Percentiles rank a stretch among this genome's conserved stretches.
These are phyloP conservation scores for Protomyctophum bolini DNA, from an alignment of 2,113 vertebrate genomes.

Conservation along the genomic window DNA sequence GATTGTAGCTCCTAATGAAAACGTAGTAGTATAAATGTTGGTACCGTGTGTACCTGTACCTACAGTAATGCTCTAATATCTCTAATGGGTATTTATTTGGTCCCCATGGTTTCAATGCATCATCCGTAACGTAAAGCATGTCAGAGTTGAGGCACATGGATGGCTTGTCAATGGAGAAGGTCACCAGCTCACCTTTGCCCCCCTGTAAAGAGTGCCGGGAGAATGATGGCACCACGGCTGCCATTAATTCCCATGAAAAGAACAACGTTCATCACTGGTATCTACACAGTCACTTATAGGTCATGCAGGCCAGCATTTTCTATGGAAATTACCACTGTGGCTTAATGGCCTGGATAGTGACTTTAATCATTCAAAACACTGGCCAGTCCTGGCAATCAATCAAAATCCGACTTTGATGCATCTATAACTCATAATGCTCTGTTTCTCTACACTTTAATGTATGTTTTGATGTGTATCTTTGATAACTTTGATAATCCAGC, in stretches of 20 bases:
- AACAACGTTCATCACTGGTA: constrained; percentile 56
- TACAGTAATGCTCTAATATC: background rate
- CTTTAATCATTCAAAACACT: constrained; percentile 73
- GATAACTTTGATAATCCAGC: too few relatives aligned
- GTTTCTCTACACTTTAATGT: too few relatives aligned
- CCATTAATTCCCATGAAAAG: constrained; percentile 72
- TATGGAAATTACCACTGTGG: constrained; percentile 68
- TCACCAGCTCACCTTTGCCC: constrained; percentile 47
- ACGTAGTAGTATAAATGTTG: too few relatives aligned
- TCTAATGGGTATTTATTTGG: background rate
- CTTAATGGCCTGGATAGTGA: constrained; percentile 64
- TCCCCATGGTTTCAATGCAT: background rate
- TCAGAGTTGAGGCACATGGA: constrained; percentile 20
- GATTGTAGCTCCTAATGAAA: too few relatives aligned
- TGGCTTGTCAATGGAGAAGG: constrained; percentile 29
- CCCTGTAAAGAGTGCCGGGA: constrained; percentile 26
- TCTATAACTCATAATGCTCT: too few relatives aligned
- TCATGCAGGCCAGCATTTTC: constrained; percentile 59
- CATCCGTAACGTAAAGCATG: background rate
- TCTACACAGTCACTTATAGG: constrained; percentile 59
- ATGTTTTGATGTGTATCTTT: too few relatives aligned
- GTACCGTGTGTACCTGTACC: too few relatives aligned
- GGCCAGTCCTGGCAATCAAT: constrained; percentile 71
- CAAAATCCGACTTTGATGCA: too few relatives aligned
- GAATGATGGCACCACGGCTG: constrained; percentile 51